Conservation (phyloP, 2,113 vertebrate genomes). For the Gopherus flavomarginatus region DNA sequence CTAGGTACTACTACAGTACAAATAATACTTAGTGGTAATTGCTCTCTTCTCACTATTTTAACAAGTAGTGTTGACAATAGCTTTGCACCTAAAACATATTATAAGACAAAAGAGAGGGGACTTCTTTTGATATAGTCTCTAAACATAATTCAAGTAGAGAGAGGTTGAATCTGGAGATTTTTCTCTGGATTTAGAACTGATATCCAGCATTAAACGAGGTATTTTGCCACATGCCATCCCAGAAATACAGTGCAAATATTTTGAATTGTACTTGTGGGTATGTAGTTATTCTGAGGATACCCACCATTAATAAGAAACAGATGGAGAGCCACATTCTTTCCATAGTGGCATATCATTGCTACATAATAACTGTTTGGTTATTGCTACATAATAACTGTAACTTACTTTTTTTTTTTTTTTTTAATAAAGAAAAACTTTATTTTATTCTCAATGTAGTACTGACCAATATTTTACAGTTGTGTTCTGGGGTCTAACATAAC, state of each 20-base stretch:
- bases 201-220: rapidly evolving
- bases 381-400: neutral
- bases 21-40: neutral
- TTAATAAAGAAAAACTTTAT: neutral
- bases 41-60: neutral
- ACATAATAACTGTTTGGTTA: neutral
- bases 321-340: neutral
- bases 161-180: too few species aligned
- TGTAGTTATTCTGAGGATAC: neutral
- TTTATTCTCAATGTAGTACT: neutral
- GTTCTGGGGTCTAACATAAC: neutral
- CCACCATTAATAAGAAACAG: neutral
- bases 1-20: neutral
- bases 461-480: neutral
- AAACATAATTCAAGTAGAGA: neutral
- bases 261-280: rapidly evolving
- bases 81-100: neutral
- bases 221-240: neutral
- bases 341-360: rapidly evolving
- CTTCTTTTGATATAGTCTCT: neutral
- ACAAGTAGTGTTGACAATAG: neutral
- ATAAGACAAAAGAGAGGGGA: neutral
- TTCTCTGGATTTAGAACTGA: too few species aligned
- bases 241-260: neutral
- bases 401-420: neutral